Percentiles rank a stretch among this genome's conserved stretches.
phyloP scores from a whole-genome alignment of 2,888 invertebrate species.

The Noctua janthe region DNA sequence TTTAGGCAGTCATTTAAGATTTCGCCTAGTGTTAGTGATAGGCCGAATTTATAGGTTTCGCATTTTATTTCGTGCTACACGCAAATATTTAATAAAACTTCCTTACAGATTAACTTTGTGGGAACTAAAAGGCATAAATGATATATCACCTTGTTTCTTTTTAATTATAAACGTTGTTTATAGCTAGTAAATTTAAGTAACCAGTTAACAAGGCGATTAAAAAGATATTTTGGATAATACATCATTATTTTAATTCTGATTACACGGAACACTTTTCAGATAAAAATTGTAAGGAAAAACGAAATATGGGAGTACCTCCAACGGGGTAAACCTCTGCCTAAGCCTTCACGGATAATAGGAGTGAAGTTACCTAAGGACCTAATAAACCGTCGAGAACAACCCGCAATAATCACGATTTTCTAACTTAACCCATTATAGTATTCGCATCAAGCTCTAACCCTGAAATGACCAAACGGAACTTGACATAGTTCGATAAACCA shows the following conservation, averaged over 20 bases:
- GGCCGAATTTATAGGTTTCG: constrained; percentile 12
- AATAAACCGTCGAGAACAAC: not conserved
- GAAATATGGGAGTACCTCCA: not conserved
- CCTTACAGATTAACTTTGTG: constrained; percentile 5
- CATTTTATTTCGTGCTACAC: constrained; percentile 51
- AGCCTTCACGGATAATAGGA: not conserved
- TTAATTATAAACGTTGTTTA: constrained; percentile 4
- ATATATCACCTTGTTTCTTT: constrained; percentile 27
- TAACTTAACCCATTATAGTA: not conserved
- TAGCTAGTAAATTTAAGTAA: not conserved
- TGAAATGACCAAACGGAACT: constrained; percentile 17
- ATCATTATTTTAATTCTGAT: not conserved
- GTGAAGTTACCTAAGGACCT: not conserved
- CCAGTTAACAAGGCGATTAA: not conserved
- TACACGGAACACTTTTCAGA: not conserved
- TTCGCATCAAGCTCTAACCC: not conserved
- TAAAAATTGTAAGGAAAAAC: not conserved
- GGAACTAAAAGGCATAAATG: constrained; percentile 23
- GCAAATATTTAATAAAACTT: constrained; percentile 43
- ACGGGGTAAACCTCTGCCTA: no score
- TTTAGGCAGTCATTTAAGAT: not conserved
- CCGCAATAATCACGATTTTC: not conserved
- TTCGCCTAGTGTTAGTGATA: not conserved
- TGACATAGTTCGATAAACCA: constrained; percentile 44
- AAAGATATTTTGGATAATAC: not conserved